Conservation (phyloP, 2,113 vertebrate genomes). For the Gymnarchus niloticus region DNA sequence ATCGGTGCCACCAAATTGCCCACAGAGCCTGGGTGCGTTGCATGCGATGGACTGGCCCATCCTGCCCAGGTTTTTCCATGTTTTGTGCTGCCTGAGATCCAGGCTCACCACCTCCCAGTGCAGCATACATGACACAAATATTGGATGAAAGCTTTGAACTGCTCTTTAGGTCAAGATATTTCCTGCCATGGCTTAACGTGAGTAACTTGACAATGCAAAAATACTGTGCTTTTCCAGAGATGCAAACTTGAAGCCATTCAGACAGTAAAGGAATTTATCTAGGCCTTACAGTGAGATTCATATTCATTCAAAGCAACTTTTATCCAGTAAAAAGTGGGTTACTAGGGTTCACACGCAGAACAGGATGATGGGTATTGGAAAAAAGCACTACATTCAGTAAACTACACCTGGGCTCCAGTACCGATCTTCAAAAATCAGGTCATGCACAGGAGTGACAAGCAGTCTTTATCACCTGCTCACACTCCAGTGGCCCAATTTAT, state of each 20-base stretch:
- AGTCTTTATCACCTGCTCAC: constrained; percentile 6
- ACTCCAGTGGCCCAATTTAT: background rate
- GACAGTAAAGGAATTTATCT: background rate
- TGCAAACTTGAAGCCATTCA: background rate
- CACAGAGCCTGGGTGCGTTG: too few relatives aligned
- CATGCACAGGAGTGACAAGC: background rate
- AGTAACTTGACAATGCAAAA: background rate
- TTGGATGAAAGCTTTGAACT: background rate
- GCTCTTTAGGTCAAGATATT: background rate
- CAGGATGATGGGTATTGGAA: background rate
- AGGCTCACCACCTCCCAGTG: background rate
- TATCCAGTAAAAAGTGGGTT: background rate
- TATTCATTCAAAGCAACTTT: background rate
- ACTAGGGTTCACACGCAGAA: background rate
- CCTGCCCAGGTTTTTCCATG: too few relatives aligned
- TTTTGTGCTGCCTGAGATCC: too few relatives aligned
- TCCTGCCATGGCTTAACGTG: background rate
- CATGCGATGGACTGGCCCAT: too few relatives aligned
- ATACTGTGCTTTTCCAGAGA: background rate
- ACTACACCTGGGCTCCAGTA: background rate
- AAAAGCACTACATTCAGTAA: background rate
- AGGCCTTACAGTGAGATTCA: background rate
- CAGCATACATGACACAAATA: background rate
- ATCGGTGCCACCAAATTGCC: too few relatives aligned
- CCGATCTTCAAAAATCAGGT: background rate